Base-by-base conservation (phyloP, 2,797 vertebrate species). In the Tragelaphus eurycerus region DNA sequence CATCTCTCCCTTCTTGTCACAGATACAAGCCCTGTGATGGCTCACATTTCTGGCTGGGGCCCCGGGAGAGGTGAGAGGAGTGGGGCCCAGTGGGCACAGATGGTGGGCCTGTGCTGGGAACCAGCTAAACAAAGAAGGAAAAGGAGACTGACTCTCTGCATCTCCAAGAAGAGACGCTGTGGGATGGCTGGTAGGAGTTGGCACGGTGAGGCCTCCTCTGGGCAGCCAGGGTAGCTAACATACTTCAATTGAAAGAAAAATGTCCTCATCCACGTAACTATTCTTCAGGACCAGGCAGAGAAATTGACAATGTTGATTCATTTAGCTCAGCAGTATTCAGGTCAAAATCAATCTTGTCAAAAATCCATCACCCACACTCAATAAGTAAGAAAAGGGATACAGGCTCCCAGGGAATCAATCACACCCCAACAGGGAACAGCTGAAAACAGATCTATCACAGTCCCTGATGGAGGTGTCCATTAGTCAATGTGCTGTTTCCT, bases 341-440 rank as follows among this genome's bases (percentile, higher is more conserved):
- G 98, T 99, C 98, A 98, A 97, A 98, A 99, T 99, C 98, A 98
- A 98, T 99, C 98, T 98, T 96, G 98, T 99, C 98, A 98, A 98
- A 98, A 99, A 98, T 98, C 85, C 92, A 98, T 98, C 98, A 98
- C 98, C 91, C 95, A 97, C 97, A 84, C 92, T 98, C 98, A 96
- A 89, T 90, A 97, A 84, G 97, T 97, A 97, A 96, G 96, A 94
- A 97, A 95, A 96, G 97, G 98, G 97, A 98, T 97, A 86, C 52
- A 97, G 96, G 90, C 94, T 96, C 93, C 81, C 71, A 52, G 71
- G 95, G 93, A 89, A 99, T 98, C 98, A 98, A 99, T 98, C 98
- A 98, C 5, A 52, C 43, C 93, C 94, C 97, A 97, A 85, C 7
- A 29, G 95, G 97, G 55, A 96, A 67, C 93, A 67, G 93, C 97